Base-by-base conservation (phyloP, 2,888 invertebrate species). In the Crioceris asparagi region DNA sequence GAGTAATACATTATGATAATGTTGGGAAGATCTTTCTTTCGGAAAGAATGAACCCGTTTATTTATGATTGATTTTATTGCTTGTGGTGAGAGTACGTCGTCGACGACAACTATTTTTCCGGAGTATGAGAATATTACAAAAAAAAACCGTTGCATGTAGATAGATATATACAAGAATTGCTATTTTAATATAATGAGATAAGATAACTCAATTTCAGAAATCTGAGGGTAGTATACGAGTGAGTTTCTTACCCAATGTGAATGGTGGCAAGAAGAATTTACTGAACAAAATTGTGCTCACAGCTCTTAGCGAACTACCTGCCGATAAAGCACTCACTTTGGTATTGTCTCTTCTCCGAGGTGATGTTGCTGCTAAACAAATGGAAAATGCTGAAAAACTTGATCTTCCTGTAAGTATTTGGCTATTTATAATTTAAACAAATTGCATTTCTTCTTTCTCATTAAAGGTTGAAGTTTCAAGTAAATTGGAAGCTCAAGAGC, bases 251-350 rank as follows among this genome's bases (percentile, higher is more conserved):
- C 77, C 83, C 1, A 85, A 85, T 54, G 73, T 74, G 4, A 68
- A 73, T 27, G 70, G 72, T 2, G 41, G 61, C 2, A 55, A 60
- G 30, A 71, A 74, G 43, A 72, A 75, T 47, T 70, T 72, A 7
- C 61, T 84, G 7, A 85, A 85, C 61, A 76, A 75, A 55, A 69
- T 83, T 17, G 77, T 75, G 5, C 60, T 85, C 51, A 76, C 83
- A 1, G 79, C 81, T 1, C 63, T 81, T 25, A 70, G 72, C 39
- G 66, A 71, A 2, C 61, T 82, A 29, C 66, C 75, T 1, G 61
- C 73, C 0, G 69, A 72, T 3, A 66, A 72, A 51, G 77, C 79
- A 2, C 68, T 75, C 1, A 67, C 69, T 32, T 74, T 74, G 46
- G 72, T 81, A 11, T 54, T 68, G 1, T 69, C 71, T 30, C 64